These are phyloP conservation scores for Eleutherodactylus coqui DNA, from an alignment of 2,797 vertebrate genomes.

Conservation along the genomic window DNA sequence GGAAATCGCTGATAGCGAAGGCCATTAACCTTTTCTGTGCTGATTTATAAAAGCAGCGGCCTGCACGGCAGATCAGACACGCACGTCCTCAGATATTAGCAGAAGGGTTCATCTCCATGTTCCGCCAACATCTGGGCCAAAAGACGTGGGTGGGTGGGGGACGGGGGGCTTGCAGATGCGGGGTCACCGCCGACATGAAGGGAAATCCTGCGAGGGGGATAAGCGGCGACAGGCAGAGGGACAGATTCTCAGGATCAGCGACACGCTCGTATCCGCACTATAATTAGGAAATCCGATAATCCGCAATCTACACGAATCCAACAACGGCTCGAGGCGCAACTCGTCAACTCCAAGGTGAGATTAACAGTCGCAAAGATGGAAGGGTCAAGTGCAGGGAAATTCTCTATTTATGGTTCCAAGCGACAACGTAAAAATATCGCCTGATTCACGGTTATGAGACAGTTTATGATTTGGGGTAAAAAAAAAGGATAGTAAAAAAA, in stretches of 20 bases:
- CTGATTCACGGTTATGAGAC: neutral
- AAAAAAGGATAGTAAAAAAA: neutral
- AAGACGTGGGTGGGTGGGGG: neutral
- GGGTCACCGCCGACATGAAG: slow-evolving; percentile 21
- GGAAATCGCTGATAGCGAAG: slow-evolving; percentile 28
- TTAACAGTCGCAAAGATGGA: no score
- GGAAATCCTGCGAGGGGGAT: neutral
- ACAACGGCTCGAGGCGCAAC: no score
- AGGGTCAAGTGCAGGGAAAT: no score
- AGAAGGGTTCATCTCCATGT: slow-evolving; percentile 22
- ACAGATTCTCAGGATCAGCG: no score
- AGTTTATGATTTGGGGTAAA: no score
- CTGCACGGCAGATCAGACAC: slow-evolving; percentile 36
- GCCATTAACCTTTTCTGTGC: slow-evolving; percentile 54
- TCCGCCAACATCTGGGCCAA: slow-evolving; percentile 44
- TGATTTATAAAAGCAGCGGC: slow-evolving; percentile 44
- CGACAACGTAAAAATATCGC: no score
- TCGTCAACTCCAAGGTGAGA: no score
- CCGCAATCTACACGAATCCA: neutral
- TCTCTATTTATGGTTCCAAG: no score
- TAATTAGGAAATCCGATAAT: neutral
- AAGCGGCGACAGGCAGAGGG: neutral
- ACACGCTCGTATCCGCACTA: no score
- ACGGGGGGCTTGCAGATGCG: neutral
- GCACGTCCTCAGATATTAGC: slow-evolving; percentile 42